These are phyloP conservation scores for Dolichallabes microphthalmus DNA, from an alignment of 2,113 vertebrate species.

Conservation along the genomic window DNA sequence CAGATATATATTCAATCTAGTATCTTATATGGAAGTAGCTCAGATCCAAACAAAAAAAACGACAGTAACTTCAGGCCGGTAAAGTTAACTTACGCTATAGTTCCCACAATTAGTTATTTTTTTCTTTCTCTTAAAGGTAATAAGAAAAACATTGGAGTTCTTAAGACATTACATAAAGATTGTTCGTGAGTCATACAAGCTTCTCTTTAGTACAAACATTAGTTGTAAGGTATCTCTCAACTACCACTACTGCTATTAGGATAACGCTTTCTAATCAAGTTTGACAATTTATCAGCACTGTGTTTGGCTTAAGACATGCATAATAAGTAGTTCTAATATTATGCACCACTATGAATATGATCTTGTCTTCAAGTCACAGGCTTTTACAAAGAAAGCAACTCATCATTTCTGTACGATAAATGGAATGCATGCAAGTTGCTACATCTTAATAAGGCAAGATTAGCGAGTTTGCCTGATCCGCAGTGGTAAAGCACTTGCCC, in stretches of 20 bases:
- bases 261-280: neutral
- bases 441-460: constrained; percentile 1
- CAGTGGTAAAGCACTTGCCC: no score
- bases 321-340: neutral
- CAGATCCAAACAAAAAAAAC: no score
- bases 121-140: no score
- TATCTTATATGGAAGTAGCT: no score
- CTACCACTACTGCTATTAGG: neutral
- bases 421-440: neutral
- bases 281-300: neutral
- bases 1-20: no score
- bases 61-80: no score
- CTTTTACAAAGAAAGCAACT: neutral
- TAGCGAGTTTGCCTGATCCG: no score
- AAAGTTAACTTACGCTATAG: no score
- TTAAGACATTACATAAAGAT: no score
- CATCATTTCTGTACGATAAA: neutral
- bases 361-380: neutral
- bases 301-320: neutral
- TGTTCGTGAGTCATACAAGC: no score
- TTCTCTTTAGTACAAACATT: neutral
- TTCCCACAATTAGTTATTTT: no score
- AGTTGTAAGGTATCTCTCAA: neutral
- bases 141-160: no score
- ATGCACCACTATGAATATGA: neutral